Base-by-base conservation (phyloP, 2,113 vertebrate genomes). In the Dermatemys mawii region DNA sequence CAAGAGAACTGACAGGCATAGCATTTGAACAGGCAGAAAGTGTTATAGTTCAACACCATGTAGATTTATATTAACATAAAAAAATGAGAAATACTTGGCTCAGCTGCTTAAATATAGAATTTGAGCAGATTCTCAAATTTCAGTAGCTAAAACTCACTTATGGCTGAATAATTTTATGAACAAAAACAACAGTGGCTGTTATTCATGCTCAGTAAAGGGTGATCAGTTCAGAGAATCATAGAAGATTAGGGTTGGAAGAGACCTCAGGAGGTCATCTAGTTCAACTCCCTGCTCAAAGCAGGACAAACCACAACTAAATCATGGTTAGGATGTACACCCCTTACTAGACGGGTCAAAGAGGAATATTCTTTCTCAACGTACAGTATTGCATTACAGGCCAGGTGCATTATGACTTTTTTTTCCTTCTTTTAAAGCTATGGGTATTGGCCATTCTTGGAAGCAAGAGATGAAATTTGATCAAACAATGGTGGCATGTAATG, bases 1-100 rank as follows among this genome's bases (percentile, higher is more conserved):
- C 96, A 97, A 92, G 54, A 81, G 88, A 96, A 87, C 87, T 98
- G 98, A 96, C 95, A 98, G 91, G 95, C 94, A 13, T 93, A 94
- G 95, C 95, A 84, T 95, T 96, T 95, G 91, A 95, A 90, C 96
- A 97, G 93, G 96, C 92, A 92, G 93, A 82, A 96, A 94, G 90
- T 94, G 97, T 81, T 96, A 82, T 44, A 95, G 97, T 97, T 97
- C 97, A 98, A 53, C 41, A 89, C 86, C 2, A 4, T 27, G 90
- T 92, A 97, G 92, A 95, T 53, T 93, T 95, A 88, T 96, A 97
- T 90, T 97, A 97, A 95, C 90, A 92, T 89, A 92, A 78, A 94
- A 89, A 97, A 97, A 93, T 54, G 83, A 95, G 84, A 95, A 96
- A 80, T 17, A n/a, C 85, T 88, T 73, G 85, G 94, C 90, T 92